phyloP scores from a whole-genome alignment of 37 sponge, comb jelly and placozoan species.

The Spongilla lacustris region DNA sequence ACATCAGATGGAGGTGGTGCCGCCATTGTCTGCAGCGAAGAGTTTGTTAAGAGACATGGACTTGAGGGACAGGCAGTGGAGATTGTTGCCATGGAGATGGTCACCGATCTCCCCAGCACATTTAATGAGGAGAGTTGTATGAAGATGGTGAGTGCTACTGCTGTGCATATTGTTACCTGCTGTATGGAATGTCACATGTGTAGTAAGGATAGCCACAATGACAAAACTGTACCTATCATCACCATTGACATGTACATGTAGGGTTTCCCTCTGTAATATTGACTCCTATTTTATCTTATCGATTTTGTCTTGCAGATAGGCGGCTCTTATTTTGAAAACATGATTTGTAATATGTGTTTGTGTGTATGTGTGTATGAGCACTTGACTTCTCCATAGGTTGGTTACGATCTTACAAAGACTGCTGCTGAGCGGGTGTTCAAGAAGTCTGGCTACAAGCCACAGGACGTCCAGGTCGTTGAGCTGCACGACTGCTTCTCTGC shows the following conservation, averaged over 20 bases:
- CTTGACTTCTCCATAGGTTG: conserved; percentile 55
- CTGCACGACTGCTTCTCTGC: conserved; percentile 95
- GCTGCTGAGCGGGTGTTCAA: conserved; percentile 77
- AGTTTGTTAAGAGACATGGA: conserved; percentile 68
- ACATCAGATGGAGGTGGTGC: conserved; percentile 91
- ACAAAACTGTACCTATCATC: too few species aligned
- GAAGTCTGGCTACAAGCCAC: conserved; percentile 62
- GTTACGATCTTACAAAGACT: conserved; percentile 87
- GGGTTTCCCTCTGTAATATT: too few species aligned
- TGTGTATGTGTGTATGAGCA: not conserved
- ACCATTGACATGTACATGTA: too few species aligned
- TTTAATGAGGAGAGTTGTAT: conserved; percentile 87
- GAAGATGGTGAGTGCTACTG: conserved; percentile 73
- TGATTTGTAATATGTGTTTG: not conserved
- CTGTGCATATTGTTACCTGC: too few species aligned
- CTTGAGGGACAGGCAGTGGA: conserved; percentile 85
- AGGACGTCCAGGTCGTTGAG: conserved; percentile 89
- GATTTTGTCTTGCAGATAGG: not conserved
- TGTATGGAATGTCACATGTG: too few species aligned
- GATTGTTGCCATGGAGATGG: conserved; percentile 93
- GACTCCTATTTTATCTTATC: too few species aligned
- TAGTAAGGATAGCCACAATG: too few species aligned
- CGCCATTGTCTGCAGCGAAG: conserved; percentile 88
- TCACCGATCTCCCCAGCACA: conserved; percentile 90
- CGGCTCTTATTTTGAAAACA: too few species aligned